Evolutionary conservation across 2,797 vertebrate genomes (phyloP), one percentile per base, ranked within the genome.

Genomic region (Semotilus atromaculatus): DNA sequence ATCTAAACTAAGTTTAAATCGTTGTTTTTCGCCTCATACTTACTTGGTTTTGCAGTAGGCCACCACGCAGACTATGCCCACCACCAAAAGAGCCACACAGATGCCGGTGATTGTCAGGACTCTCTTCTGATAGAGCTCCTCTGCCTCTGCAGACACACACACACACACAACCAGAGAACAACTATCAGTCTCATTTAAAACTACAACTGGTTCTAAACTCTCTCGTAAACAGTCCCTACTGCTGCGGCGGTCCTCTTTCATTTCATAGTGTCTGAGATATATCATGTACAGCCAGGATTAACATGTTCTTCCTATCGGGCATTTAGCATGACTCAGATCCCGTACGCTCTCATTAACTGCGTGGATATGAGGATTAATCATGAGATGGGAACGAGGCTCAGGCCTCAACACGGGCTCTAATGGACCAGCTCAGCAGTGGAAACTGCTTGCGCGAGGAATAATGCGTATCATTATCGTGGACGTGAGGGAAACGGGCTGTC

Each of bases 1-100:
- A 31, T 31, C 14, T 14, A 60, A 60, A 31, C 7, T 0, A 67
- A 51, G 29, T n/a, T 11, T 18, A 23, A 9, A 43, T 36, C 4
- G 9, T 36, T 11, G 26, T 5, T 0, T n/a, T 13, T 68, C 38
- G 38, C 3, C 34, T 38, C 62, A n/a, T 90, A 97, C 98, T 98
- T 94, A 99, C 98, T 99, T 99, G 96, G 98, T 99, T 96, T 99
- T 99, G 93, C 98, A 99, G 95, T 99, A 99, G 93, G 98, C 98
- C 86, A 99, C 98, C 91, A 99, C 97, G 89, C 98, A 99, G 91
- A 99, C 97, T 89, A 99, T 99, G 94, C 98, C 98, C 93, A 99
- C 97, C 84, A 99, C 97, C 87, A 99, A 95, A 92, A 99, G 95
- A 89, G 98, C 97, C 93, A 99, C 97, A 86, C 98, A 99, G 94